Base-by-base conservation (phyloP, 1,140 invertebrate genomes). In the Aphidius gifuensis region DNA sequence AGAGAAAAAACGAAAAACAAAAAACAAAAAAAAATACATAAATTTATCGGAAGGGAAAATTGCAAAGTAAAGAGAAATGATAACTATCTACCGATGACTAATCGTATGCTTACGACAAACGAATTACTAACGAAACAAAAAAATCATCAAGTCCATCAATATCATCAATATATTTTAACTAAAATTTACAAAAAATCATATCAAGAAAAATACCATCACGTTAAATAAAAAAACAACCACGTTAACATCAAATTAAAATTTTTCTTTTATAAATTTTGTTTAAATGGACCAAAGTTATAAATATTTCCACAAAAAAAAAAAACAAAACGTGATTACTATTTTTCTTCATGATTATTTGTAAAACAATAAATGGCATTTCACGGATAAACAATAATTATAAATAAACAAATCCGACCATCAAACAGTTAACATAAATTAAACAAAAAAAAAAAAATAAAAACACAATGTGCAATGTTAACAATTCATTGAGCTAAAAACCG, bases 1-100 rank as follows among this genome's bases (percentile, higher is more conserved):
- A 66, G 43, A 76, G 74, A 74, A 68, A 51, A 58, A 58, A 32
- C 3, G 1, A 32, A 32, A 3, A 5, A 16, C 43, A 55, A 55
- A 43, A 55, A 42, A 55, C 5, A 7, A 43, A 9, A 21, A 49
- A 42, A 42, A 55, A 40, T 73, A 76, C 74, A 76, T 73, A 76
- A 76, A 78, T 79, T 78, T 79, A 76, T 79, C 66, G 67, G 68
- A 72, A 70, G 70, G 70, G 70, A 71, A 69, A 74, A 74, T 74
- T 71, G 69, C 68, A 74, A 75, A 70, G 65, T 64, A 23, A 32
- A 32, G 23, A 32, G 23, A 66, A 44, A 61, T 62, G 43, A 55
- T 61, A 42, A 43, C 39, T 50, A 44, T 32, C 50, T 53, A 49
- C 16, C 5, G 23, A 32, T 42, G 1, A 42, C 47, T 57, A 23